Percentiles rank a stretch among this genome's conserved stretches.
Evolutionary conservation across 2,113 vertebrate species (phyloP).

Genomic region (Barbus barbus): DNA sequence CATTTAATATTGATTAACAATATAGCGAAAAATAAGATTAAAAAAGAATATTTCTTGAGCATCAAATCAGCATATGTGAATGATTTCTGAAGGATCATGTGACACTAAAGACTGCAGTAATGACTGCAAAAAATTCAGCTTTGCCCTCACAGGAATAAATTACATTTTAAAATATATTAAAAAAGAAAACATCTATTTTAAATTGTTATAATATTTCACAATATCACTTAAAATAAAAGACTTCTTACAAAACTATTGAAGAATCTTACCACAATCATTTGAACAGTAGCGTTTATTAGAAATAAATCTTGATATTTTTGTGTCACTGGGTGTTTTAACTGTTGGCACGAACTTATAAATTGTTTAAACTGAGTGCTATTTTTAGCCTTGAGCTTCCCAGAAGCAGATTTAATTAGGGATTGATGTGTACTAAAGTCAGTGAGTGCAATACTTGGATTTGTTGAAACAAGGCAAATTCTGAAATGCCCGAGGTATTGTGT

Average conservation of each 20-base stretch:
- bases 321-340: background rate
- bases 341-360: background rate
- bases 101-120: too few species aligned
- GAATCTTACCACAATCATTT: background rate
- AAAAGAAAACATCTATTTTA: background rate
- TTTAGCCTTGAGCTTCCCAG: conserved; percentile 7
- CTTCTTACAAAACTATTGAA: background rate
- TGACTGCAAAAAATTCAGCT: too few species aligned
- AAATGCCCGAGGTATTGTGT: background rate
- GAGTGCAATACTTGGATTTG: background rate
- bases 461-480: background rate
- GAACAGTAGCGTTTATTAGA: background rate
- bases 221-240: too few species aligned
- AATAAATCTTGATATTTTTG: background rate
- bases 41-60: too few species aligned
- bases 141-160: background rate
- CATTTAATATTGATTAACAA: too few species aligned
- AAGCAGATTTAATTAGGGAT: background rate
- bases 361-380: background rate
- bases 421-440: background rate
- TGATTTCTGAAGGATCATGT: too few species aligned
- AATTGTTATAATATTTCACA: background rate
- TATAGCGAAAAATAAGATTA: too few species aligned
- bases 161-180: background rate
- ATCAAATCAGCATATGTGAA: too few species aligned